These are phyloP conservation scores for Labeo rohita DNA, from an alignment of 2,113 vertebrate species.

Conservation along the genomic window DNA sequence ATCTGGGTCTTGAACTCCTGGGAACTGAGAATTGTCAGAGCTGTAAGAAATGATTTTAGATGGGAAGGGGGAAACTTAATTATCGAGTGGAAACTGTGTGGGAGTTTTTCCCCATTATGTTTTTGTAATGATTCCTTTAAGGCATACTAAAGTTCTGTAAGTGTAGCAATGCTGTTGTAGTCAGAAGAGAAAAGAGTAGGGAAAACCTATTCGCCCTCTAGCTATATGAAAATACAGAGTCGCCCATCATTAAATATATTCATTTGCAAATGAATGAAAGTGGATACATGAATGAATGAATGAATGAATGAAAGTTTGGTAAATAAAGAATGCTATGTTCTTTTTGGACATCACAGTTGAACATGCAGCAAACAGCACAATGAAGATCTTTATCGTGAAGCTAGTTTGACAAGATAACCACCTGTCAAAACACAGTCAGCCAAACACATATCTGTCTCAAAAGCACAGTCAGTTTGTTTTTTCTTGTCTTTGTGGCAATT, in stretches of 20 bases:
- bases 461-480: neutral
- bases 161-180: slow-evolving; percentile 19
- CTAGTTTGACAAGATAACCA: slow-evolving; percentile 28
- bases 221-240: slow-evolving; percentile 7
- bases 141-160: slow-evolving; percentile 69
- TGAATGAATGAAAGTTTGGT: neutral
- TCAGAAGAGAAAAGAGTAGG: neutral
- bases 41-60: slow-evolving; percentile 65
- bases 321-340: neutral
- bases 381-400: slow-evolving; percentile 15
- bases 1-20: slow-evolving; percentile 42
- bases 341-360: neutral
- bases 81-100: slow-evolving; percentile 67
- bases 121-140: slow-evolving; percentile 72
- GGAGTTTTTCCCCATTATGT: slow-evolving; percentile 61
- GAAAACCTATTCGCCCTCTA: slow-evolving; percentile 21
- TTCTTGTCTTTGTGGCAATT: neutral
- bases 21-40: slow-evolving; percentile 64
- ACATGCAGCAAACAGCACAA: neutral
- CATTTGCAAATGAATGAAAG: slow-evolving; percentile 9
- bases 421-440: slow-evolving; percentile 1
- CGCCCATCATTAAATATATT: neutral
- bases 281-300: neutral
- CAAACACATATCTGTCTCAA: slow-evolving; percentile 24
- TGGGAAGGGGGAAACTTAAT: slow-evolving; percentile 66